phyloP scores from a whole-genome alignment of 2,113 vertebrate genomes.

The Oxyura jamaicensis region DNA sequence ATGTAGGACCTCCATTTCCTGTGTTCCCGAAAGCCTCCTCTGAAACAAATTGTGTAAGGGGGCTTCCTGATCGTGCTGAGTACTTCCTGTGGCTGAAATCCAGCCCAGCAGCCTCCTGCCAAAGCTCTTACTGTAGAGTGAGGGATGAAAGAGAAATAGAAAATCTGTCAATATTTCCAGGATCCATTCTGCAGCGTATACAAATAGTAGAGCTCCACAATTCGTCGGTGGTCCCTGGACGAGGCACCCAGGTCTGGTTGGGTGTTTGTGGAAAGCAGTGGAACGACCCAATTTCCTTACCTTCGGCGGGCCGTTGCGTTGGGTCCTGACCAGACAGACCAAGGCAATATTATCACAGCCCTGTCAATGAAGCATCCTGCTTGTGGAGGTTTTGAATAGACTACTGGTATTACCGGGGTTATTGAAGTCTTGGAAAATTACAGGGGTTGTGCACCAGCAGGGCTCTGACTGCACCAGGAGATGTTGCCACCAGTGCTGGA shows the following conservation, averaged over 20 bases:
- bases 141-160: background rate
- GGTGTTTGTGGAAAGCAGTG: background rate
- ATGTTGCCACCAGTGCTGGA: background rate
- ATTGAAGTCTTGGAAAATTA: background rate
- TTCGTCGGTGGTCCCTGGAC: background rate
- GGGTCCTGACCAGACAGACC: background rate
- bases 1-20: background rate
- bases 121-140: background rate
- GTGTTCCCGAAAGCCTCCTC: conserved; percentile 38
- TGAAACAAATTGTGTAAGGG: background rate
- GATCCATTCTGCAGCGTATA: background rate
- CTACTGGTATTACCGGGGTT: background rate
- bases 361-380: background rate
- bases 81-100: conserved; percentile 50
- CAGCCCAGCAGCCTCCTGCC: conserved; percentile 21
- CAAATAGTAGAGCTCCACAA: background rate
- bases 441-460: background rate
- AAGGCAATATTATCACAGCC: background rate
- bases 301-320: background rate
- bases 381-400: background rate
- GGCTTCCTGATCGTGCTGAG: conserved; percentile 9
- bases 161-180: background rate
- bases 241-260: background rate
- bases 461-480: background rate
- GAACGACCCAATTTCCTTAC: background rate